Evolutionary conservation across 2,888 invertebrate species (phyloP), one percentile per base, ranked within the genome.

Genomic region (Lydus trimaculatus): DNA sequence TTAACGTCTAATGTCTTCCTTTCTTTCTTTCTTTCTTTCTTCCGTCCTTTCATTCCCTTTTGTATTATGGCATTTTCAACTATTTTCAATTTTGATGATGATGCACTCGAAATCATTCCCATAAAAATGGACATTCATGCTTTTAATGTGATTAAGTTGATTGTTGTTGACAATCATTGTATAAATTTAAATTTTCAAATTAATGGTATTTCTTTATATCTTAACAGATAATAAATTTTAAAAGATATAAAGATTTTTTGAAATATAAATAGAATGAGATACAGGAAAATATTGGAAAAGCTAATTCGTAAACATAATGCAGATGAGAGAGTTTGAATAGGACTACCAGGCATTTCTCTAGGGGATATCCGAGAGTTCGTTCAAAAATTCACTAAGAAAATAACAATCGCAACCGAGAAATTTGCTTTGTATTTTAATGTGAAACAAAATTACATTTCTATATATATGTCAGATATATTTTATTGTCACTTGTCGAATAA

Each of bases 1-100:
- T 58, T 64, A 20, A 48, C 52, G 56, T 63, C 58, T 43, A 63
- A 63, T 63, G 63, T 56, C 63, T 31, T 48, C 39, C 39, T 20
- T 48, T 11, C 20, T 9, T 20, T 20, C n/a, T 5, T 8, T n/a
- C 0, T 7, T 43, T 43, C 11, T 7, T 43, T 52, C 20, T 23
- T 52, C 4, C 28, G 7, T 9, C 9, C n/a, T 17, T n/a, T n/a
- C 8, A n/a, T n/a, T 39, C 15, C 15, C 2, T 36, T 43, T 48
- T 56, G 23, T 25, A 56, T 48, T 48, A 17, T 20, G 2, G 20
- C 20, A 20, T 48, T 11, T 48, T 36, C 15, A 0, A 25, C 13
- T 15, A 13, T 56, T 25, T 8, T 9, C 20, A 15, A 4, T 48
- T 48, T 48, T 48, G 48, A 48, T 48, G 9, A 48, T 48, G 25